A percentile compares a stretch with the other conserved stretches of the same genome.
Evolutionary conservation across 1,140 invertebrate species (phyloP).

Genomic region (Rhysida immarginata): DNA sequence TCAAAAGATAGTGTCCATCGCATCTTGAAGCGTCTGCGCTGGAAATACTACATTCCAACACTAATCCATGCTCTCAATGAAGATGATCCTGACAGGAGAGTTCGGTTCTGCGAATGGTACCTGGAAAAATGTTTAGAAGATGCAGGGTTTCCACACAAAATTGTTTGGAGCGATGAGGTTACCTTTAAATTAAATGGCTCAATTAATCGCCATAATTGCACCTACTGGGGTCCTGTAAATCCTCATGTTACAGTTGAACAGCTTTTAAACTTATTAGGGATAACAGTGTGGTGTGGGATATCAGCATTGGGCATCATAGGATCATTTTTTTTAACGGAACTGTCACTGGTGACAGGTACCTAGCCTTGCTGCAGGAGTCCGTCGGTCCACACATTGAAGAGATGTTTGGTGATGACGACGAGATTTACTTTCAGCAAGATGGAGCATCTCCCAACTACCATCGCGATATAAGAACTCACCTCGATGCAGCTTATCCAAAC

Average conservation of each 20-base stretch:
- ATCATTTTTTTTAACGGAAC: conserved; percentile 14
- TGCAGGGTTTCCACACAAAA: conserved; percentile 12
- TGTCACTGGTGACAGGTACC: conserved; percentile 12
- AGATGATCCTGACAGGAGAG: conserved; percentile 10
- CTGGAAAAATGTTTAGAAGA: conserved; percentile 11
- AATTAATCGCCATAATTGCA: conserved; percentile 15
- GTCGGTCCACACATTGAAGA: conserved; percentile 9
- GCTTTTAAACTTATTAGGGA: conserved; percentile 14
- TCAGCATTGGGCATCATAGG: conserved; percentile 13
- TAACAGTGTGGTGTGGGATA: conserved; percentile 16
- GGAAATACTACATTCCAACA: conserved; percentile 16
- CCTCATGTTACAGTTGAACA: conserved; percentile 14
- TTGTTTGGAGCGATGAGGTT: conserved; percentile 12
- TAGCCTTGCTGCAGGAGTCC: conserved; percentile 11
- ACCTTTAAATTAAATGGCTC: conserved; percentile 15
- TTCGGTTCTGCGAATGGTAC: conserved; percentile 12
- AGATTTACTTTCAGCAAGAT: conserved; percentile 11
- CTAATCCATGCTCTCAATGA: conserved; percentile 14
- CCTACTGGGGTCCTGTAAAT: conserved; percentile 12
- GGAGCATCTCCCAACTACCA: conserved; percentile 15
- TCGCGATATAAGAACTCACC: conserved; percentile 10
- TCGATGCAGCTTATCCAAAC: conserved; percentile 9
- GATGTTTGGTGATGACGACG: conserved; percentile 7
- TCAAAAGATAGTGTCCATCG: conserved; percentile 7
- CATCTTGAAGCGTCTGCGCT: conserved; percentile 12